phyloP scores from a whole-genome alignment of 2,797 vertebrate species.

The Poeciliopsis infans region DNA sequence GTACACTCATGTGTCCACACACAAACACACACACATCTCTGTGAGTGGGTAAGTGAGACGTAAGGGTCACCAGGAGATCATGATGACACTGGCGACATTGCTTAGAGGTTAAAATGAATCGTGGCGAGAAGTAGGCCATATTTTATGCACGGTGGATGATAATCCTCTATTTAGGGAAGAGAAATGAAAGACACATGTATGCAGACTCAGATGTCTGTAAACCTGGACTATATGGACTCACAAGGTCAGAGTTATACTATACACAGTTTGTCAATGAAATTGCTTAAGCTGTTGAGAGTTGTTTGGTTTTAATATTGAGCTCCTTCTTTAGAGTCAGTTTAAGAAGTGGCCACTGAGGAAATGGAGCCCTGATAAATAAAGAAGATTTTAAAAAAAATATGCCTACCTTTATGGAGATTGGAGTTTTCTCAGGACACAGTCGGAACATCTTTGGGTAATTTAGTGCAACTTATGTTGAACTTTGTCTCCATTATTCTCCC shows the following conservation, averaged over 20 bases:
- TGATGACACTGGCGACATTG: constrained; percentile 72
- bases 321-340: constrained; percentile 24
- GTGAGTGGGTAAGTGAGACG: constrained; percentile 72
- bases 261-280: constrained; percentile 25
- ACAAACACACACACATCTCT: constrained; percentile 32
- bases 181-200: constrained; percentile 17
- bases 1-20: constrained; percentile 23
- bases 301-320: constrained; percentile 18
- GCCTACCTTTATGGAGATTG: neutral
- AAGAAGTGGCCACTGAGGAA: constrained; percentile 13
- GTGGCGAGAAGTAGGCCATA: constrained; percentile 53
- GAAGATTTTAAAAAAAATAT: neutral
- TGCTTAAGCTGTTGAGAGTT: constrained; percentile 26
- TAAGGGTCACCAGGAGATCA: constrained; percentile 68
- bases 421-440: neutral
- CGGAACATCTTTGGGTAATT: neutral
- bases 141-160: constrained; percentile 59
- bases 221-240: constrained; percentile 22
- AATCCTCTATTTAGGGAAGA: constrained; percentile 57
- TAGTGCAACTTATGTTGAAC: neutral
- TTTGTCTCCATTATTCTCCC: neutral
- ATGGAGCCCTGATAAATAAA: neutral
- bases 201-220: constrained; percentile 20
- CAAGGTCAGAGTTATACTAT: constrained; percentile 24
- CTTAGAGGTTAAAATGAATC: constrained; percentile 62